A percentile compares a stretch with the other conserved stretches of the same genome.
phyloP scores from a whole-genome alignment of 2,113 vertebrate genomes.

The Osmerus eperlanus region DNA sequence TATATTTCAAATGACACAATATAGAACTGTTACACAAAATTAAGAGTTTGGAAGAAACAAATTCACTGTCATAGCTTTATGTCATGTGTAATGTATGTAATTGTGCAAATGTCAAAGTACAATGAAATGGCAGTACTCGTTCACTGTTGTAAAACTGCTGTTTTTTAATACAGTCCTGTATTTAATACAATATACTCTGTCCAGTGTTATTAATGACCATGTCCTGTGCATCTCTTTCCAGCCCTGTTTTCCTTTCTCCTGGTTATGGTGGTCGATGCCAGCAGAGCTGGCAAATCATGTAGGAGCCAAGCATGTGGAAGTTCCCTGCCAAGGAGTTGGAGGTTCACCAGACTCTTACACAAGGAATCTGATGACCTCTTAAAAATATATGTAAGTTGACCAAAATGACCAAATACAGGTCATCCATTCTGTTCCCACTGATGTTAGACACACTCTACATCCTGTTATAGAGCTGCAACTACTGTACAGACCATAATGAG shows the following conservation, averaged over 20 bases:
- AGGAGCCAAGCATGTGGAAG: conserved; percentile 44
- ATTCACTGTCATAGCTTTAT: background rate
- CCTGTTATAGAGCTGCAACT: too few species aligned
- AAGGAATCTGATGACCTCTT: conserved; percentile 58
- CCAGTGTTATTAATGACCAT: background rate
- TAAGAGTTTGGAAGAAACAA: background rate
- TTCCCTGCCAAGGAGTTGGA: conserved; percentile 48
- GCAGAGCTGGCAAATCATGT: conserved; percentile 35
- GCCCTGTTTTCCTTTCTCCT: conserved; percentile 62
- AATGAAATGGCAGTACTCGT: too few species aligned
- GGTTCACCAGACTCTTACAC: conserved; percentile 47
- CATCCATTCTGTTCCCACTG: background rate
- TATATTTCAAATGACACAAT: background rate
- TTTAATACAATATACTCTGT: background rate
- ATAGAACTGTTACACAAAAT: background rate
- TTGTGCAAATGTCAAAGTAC: too few species aligned
- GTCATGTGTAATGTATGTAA: background rate
- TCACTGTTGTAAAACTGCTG: too few species aligned
- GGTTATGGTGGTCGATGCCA: conserved; percentile 56
- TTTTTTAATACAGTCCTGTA: too few species aligned
- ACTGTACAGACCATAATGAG: too few species aligned
- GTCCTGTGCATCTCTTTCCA: conserved; percentile 39
- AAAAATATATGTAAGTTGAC: conserved; percentile 67
- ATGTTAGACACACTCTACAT: background rate
- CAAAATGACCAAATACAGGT: conserved; percentile 6